Evolutionary conservation across 2,888 invertebrate genomes (phyloP).

Genomic region (Oscheius sp.): DNA sequence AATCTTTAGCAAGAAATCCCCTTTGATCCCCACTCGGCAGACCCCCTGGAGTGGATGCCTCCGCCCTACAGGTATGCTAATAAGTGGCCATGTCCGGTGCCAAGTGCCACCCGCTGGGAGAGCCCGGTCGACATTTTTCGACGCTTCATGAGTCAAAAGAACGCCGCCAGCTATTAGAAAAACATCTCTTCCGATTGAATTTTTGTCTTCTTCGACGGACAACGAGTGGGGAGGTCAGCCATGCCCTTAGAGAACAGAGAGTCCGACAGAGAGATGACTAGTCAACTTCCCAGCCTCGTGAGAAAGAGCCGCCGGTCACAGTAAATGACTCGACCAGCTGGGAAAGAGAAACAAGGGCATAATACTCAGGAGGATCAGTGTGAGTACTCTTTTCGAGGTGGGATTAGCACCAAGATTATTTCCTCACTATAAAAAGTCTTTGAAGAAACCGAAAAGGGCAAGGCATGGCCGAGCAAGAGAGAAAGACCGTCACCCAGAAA

Average conservation of each 20-base stretch:
- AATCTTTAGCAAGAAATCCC: not conserved
- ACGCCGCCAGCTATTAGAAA: not conserved
- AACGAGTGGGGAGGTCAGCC: not conserved
- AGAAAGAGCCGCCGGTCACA: slow-evolving; percentile 11
- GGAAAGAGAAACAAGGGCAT: slow-evolving; percentile 9
- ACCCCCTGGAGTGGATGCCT: not conserved
- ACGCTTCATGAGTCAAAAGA: slow-evolving; percentile 14
- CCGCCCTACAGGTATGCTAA: slow-evolving; percentile 25
- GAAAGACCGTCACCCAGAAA: not conserved
- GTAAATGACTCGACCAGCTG: slow-evolving; percentile 7
- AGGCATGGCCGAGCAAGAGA: not conserved
- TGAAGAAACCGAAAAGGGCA: not conserved
- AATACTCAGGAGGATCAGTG: slow-evolving; percentile 10
- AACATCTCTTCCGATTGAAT: too few species aligned
- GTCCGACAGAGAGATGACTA: not conserved
- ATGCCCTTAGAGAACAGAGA: not conserved
- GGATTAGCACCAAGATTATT: not conserved
- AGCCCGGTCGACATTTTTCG: slow-evolving; percentile 10
- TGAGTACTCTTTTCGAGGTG: not conserved
- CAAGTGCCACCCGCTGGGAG: slow-evolving; percentile 32
- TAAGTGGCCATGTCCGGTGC: slow-evolving; percentile 33
- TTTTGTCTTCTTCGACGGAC: not conserved
- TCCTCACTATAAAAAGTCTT: not conserved
- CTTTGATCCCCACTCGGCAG: not conserved
- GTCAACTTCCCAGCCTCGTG: not conserved